Percentiles rank a stretch among this genome's conserved stretches.
Conservation (phyloP, 2,888 invertebrate species). For the Brachylomia viminalis region DNA sequence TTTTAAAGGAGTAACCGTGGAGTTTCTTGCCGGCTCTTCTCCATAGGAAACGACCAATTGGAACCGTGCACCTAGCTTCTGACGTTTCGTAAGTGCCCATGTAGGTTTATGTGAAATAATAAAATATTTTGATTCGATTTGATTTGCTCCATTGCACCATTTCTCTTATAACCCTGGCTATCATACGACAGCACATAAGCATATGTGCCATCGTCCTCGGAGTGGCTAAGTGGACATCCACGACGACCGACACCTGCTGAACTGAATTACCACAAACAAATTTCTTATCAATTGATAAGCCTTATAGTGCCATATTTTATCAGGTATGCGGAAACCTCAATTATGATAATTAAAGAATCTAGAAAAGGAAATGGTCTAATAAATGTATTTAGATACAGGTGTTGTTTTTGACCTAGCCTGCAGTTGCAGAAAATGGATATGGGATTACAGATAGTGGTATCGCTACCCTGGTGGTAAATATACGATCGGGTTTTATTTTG, state of each 20-base stretch:
- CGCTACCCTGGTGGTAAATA: neutral
- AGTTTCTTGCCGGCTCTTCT: too few relatives aligned
- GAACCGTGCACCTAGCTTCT: too few relatives aligned
- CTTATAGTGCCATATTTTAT: constrained; percentile 24
- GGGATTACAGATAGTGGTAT: neutral
- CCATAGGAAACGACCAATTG: too few relatives aligned
- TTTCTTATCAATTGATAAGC: neutral
- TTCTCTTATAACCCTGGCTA: neutral
- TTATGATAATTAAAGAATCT: neutral
- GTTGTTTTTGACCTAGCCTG: neutral
- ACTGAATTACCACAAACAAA: neutral
- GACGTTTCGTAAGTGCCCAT: too few relatives aligned
- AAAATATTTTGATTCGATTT: too few relatives aligned
- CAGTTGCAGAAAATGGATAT: neutral
- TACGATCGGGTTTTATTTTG: neutral
- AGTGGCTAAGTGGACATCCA: neutral
- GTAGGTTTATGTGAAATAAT: too few relatives aligned
- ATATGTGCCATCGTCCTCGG: neutral
- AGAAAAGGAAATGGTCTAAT: constrained; percentile 23
- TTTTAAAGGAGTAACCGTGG: too few relatives aligned
- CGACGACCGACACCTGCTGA: neutral
- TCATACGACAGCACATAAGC: neutral
- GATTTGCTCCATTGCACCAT: neutral
- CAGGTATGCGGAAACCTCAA: neutral
- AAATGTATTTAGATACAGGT: constrained; percentile 19